Percentiles rank a stretch among this genome's conserved stretches.
phyloP scores from a whole-genome alignment of 2,888 invertebrate species.

The Scrobipalpa atriplicella region DNA sequence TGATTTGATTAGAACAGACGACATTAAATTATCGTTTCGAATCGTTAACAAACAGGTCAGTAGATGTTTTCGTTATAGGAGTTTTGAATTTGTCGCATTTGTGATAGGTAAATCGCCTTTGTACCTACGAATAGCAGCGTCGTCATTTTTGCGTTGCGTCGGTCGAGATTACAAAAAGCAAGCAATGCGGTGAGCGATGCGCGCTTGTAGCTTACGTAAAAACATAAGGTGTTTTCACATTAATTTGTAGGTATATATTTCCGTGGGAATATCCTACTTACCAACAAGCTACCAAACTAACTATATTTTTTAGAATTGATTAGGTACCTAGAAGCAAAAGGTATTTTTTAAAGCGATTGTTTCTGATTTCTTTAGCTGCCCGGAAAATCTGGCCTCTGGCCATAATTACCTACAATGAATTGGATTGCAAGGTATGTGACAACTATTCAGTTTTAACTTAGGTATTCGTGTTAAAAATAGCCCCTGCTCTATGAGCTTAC shows the following conservation, averaged over 20 bases:
- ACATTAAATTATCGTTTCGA: conserved; percentile 34
- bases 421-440: conserved; percentile 63
- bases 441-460: too few species aligned
- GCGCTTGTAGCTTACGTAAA: not conserved
- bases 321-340: not conserved
- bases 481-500: too few species aligned
- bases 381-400: conserved; percentile 40
- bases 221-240: conserved; percentile 3
- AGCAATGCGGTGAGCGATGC: not conserved
- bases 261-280: not conserved
- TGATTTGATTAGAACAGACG: conserved; percentile 23
- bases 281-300: not conserved
- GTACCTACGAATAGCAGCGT: conserved; percentile 6
- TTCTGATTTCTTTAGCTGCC: conserved; percentile 26
- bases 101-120: not conserved
- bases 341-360: conserved; percentile 1
- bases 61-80: conserved; percentile 46
- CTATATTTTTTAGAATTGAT: not conserved
- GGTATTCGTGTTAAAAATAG: too few species aligned
- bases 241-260: not conserved
- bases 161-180: not conserved
- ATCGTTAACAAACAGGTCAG: conserved; percentile 59
- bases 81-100: not conserved
- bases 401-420: conserved; percentile 59
- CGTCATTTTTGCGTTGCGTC: not conserved